Evolutionary conservation across 2,797 vertebrate genomes (phyloP), one percentile per base, ranked within the genome.

Genomic region (Rhincodon typus): DNA sequence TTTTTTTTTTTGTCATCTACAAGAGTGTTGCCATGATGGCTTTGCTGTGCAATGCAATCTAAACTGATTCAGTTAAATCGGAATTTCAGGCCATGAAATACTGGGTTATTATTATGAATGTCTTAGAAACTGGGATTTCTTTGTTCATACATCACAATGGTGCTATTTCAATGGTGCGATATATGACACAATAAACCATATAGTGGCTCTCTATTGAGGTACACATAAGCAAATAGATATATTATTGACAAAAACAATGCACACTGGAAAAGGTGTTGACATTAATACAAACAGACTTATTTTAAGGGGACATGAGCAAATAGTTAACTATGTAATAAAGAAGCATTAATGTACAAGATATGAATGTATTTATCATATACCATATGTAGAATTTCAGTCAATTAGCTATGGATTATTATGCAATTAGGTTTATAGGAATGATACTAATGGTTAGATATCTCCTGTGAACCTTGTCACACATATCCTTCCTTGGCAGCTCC

Each of bases 301-400:
- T 95, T 95, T 95, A 77, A 95, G 70, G 94, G 46, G 70, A 77
- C 46, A 21, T 77, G 42, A 94, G 34, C 69, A 94, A 95, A 53
- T 77, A 95, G 74, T 95, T 95, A 57, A 94, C 69, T 50, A 95
- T 95, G 70, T 95, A 53, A 95, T 57, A 95, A 95, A 53, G 94
- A 50, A 53, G 46, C 70, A 72, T 95, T 94, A 95, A 95, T 77
- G 69, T 77, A 95, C 69, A 46, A 95, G 94, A 30, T 74, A 77
- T 95, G 69, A 95, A 95, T 95, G 70, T 95, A 95, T 77, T 53
- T 95, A 95, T 95, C 70, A n/a, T 67, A 93, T n/a, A 67, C 12
- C 53, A 70, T 95, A 95, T 53, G 70, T 77, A 77, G 94, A 74
- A 69, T 77, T 74, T 77, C 70, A 53, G 50, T n/a, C 25, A 95